Conservation (phyloP, 2,888 invertebrate genomes). For the Tetranychus piercei region DNA sequence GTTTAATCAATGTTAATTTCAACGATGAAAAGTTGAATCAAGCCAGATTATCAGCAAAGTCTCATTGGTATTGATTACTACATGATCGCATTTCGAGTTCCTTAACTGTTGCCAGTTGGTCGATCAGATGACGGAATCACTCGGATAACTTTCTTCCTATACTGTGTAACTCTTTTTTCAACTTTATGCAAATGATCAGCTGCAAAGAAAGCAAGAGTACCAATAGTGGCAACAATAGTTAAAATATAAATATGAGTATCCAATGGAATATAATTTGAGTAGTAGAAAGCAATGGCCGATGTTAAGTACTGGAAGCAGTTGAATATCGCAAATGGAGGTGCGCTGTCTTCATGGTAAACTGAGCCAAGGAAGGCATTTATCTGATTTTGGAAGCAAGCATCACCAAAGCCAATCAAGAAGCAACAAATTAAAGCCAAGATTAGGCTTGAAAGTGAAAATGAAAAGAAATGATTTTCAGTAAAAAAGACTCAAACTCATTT, state of each 20-base stretch:
- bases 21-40: too few species aligned
- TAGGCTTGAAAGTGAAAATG: conserved; percentile 34
- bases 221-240: conserved; percentile 47
- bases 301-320: conserved; percentile 86
- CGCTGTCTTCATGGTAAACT: conserved; percentile 44
- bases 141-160: background rate
- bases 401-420: conserved; percentile 79
- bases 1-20: too few species aligned
- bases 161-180: background rate
- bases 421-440: conserved; percentile 66
- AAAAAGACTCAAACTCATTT: background rate
- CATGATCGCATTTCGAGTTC: background rate
- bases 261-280: conserved; percentile 51
- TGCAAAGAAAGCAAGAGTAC: conserved; percentile 54
- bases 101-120: background rate
- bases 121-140: background rate
- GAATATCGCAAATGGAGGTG: conserved; percentile 89
- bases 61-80: background rate
- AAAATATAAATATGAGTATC: conserved; percentile 54
- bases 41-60: too few species aligned
- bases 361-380: conserved; percentile 71
- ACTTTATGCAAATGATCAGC: conserved; percentile 40
- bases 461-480: conserved; percentile 14
- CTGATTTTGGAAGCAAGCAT: conserved; percentile 86
- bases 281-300: conserved; percentile 65